Evolutionary conservation across 64 coral and sea anemone genomes (phyloP), one percentile per base, ranked within the genome.

Genomic region (Pocillopora damicornis): DNA sequence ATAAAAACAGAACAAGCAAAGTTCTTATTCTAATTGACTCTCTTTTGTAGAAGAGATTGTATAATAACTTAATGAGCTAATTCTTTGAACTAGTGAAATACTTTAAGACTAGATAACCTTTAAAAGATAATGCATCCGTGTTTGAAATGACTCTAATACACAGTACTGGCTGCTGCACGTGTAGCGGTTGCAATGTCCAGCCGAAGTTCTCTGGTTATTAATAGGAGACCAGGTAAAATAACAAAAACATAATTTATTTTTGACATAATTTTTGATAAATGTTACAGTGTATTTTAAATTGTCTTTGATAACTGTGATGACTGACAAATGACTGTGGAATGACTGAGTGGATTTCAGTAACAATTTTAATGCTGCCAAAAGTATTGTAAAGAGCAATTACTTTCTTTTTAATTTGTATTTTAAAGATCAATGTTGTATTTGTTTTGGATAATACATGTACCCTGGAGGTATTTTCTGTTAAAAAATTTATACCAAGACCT

Each of bases 201-300:
- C 2, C 38, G 81, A 85, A 73, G 13, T 11, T 17, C 81, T 57
- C 35, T 85, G 69, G 63, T 85, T 72, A 68, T 20, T 57, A 73
- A 71, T 65, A 85, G 81, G 72, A 72, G 18, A 73, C 65, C 81
- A 85, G 81, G 81, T 85, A 85, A 85, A 23, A 81, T 56, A 56
- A 11, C 20, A 11, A 67, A 9, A 16, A 71, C 67, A 23, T 51
- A 51, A 51, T 4, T 51, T 2, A 51, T 51, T 51, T 51, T 4
- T 51, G 42, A 51, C 42, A 51, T 51, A 51, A 51, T 4, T 51
- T 51, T 2, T 51, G 42, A 1, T 51, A 7, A 51, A 51, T 51
- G 30, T 30, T 30, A 30, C 30, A 30, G 30, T 30, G 7, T 4
- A 51, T 51, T 51, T 51, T 51, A 51, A 51, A 51, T 51, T 51